phyloP scores from a whole-genome alignment of 1,140 invertebrate species.

The Oryctes rhinoceros region DNA sequence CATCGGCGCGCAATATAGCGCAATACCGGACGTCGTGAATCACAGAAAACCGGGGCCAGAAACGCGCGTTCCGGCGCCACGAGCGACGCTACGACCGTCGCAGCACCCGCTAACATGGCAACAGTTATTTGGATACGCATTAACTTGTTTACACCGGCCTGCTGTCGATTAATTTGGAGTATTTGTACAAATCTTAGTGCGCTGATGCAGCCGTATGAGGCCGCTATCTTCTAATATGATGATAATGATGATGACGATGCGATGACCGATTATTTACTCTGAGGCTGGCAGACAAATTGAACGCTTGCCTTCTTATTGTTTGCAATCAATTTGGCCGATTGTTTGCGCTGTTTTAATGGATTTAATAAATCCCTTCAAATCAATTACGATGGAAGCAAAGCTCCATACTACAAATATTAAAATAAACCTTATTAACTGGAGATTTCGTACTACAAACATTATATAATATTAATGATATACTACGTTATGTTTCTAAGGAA shows the following conservation, averaged over 20 bases:
- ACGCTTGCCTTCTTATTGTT: background rate
- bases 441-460: too few relatives aligned
- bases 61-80: constrained; percentile 39
- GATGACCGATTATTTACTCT: constrained; percentile 1
- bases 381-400: background rate
- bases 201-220: background rate
- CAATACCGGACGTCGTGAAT: constrained; percentile 43
- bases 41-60: constrained; percentile 31
- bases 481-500: too few relatives aligned
- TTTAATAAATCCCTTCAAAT: background rate
- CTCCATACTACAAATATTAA: background rate
- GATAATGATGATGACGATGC: background rate
- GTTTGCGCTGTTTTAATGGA: constrained; percentile 1
- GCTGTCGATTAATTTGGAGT: constrained; percentile 25
- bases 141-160: constrained; percentile 48
- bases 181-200: constrained; percentile 11
- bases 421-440: too few relatives aligned
- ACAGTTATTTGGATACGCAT: constrained; percentile 51
- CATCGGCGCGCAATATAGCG: constrained; percentile 10
- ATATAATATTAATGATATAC: too few relatives aligned
- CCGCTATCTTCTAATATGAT: background rate
- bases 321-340: background rate
- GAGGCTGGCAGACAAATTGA: background rate
- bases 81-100: constrained; percentile 40
- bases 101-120: constrained; percentile 42